Percentiles rank a stretch among this genome's conserved stretches.
Evolutionary conservation across 2,113 vertebrate species (phyloP).

Genomic region (Bubo bubo): DNA sequence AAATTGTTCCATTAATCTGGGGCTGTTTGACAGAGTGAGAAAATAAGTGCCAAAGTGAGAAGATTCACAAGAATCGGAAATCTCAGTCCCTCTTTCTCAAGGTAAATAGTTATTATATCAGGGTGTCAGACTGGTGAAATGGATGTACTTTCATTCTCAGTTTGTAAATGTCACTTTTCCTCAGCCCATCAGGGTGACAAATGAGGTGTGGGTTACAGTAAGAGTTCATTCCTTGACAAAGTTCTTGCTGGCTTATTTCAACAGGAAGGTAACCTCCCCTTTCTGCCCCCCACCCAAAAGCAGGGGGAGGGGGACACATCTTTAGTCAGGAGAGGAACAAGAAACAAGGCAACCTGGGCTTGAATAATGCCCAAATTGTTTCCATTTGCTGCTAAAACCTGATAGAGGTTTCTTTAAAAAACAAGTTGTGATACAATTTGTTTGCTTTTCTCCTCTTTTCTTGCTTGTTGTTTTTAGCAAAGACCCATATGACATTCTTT

Average conservation of each 20-base stretch:
- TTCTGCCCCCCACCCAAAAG: constrained; percentile 23
- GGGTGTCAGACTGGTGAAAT: constrained; percentile 87
- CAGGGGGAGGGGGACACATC: not conserved
- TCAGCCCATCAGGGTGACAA: constrained; percentile 95
- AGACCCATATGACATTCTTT: constrained; percentile 33
- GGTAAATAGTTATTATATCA: constrained; percentile 98
- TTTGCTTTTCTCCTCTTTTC: constrained; percentile 23
- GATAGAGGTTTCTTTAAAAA: not conserved
- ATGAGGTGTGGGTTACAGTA: constrained; percentile 89
- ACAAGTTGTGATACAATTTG: not conserved
- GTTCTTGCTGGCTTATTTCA: constrained; percentile 80
- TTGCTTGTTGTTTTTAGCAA: constrained; percentile 24
- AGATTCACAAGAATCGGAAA: constrained; percentile 87
- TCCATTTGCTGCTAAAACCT: constrained; percentile 5
- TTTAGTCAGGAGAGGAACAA: not conserved
- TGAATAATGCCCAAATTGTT: not conserved
- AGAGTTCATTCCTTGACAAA: constrained; percentile 87
- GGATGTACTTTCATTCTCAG: constrained; percentile 90
- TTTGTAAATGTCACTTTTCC: constrained; percentile 97
- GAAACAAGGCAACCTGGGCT: not conserved
- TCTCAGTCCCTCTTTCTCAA: constrained; percentile 89
- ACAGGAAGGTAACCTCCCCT: constrained; percentile 52
- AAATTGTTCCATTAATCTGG: constrained; percentile 94
- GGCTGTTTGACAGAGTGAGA: constrained; percentile 87
- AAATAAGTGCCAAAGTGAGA: constrained; percentile 86